These are phyloP conservation scores for Colaptes auratus DNA, from an alignment of 2,113 vertebrate species.

Conservation along the genomic window DNA sequence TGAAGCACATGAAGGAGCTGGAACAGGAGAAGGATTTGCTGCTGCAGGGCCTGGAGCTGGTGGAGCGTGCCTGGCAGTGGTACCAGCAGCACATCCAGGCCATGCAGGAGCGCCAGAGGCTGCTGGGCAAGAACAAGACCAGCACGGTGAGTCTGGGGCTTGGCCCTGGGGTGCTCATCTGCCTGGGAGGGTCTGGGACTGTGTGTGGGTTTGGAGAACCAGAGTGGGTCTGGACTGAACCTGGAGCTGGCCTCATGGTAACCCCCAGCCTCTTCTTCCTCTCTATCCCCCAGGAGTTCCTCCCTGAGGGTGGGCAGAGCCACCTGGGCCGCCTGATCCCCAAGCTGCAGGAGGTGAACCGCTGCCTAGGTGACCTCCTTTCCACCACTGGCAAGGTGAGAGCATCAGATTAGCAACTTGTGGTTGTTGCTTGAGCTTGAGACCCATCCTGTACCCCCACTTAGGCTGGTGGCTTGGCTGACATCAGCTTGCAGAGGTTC, in stretches of 20 bases:
- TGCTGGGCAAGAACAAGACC: conserved; percentile 79
- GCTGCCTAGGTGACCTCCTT: conserved; percentile 88
- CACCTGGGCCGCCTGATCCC: conserved; percentile 83
- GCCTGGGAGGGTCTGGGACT: not conserved
- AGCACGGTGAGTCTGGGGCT: conserved; percentile 74
- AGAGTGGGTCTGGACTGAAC: not conserved
- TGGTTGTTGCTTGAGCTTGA: not conserved
- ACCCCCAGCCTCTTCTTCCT: not conserved
- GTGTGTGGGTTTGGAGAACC: not conserved
- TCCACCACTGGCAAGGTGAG: conserved; percentile 83
- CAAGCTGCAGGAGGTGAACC: conserved; percentile 91
- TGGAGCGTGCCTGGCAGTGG: conserved; percentile 88
- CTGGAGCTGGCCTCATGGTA: not conserved
- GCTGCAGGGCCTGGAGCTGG: conserved; percentile 89
- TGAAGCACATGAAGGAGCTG: conserved; percentile 93
- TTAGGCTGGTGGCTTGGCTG: not conserved
- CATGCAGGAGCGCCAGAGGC: conserved; percentile 87
- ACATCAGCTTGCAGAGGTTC: not conserved
- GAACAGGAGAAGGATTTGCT: conserved; percentile 93
- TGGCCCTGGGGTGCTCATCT: not conserved
- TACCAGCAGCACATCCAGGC: conserved; percentile 90
- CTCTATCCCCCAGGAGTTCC: conserved; percentile 76
- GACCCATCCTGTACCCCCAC: not conserved
- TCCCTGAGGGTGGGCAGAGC: conserved; percentile 76
- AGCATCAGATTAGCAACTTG: not conserved